A percentile compares a stretch with the other conserved stretches of the same genome.
Conservation (phyloP, 2,797 vertebrate species). For the Craterocephalus amniculus region DNA sequence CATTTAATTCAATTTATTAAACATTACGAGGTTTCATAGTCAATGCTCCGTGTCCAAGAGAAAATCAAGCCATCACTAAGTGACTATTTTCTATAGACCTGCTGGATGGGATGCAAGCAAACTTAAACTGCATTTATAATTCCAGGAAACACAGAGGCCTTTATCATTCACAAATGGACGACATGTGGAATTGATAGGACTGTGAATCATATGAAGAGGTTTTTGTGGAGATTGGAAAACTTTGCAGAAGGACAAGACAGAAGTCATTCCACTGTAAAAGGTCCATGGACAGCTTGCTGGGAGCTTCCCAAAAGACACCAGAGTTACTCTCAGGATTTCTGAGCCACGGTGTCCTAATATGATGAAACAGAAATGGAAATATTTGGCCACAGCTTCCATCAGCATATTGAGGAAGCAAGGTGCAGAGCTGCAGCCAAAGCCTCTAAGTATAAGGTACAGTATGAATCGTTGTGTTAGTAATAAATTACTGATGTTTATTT, state of each 20-base stretch:
- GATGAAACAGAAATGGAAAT: no score
- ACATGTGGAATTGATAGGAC: background rate
- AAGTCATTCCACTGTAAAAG: background rate
- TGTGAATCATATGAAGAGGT: background rate
- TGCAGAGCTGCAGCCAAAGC: no score
- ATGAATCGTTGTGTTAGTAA: background rate
- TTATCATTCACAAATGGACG: background rate
- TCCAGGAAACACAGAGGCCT: background rate
- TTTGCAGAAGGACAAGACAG: background rate
- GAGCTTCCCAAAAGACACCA: background rate
- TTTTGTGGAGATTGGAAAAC: background rate
- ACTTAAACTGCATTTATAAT: background rate
- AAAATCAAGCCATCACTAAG: background rate
- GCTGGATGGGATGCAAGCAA: background rate
- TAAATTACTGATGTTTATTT: background rate
- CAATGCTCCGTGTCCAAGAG: background rate
- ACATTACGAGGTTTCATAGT: background rate
- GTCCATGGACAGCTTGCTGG: background rate
- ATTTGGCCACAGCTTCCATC: no score
- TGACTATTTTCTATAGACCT: background rate
- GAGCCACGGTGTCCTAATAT: no score
- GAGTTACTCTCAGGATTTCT: background rate
- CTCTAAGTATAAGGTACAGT: background rate
- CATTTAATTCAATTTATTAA: background rate
- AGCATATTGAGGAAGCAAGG: no score